Evolutionary conservation across 2,797 vertebrate genomes (phyloP).

Genomic region (Limnodromus scolopaceus): DNA sequence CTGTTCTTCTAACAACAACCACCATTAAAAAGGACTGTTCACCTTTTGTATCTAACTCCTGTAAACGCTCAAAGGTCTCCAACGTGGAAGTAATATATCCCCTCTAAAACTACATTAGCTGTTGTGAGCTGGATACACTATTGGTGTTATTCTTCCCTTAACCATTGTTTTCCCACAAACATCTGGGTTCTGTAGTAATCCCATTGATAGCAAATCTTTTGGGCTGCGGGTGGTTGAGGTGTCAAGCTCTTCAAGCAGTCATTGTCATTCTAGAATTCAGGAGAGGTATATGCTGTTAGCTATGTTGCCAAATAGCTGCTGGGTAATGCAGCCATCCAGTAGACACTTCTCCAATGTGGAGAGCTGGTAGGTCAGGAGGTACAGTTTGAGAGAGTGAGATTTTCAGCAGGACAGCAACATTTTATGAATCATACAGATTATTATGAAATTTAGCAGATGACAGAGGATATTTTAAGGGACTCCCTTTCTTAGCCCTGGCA

Average conservation of each 20-base stretch:
- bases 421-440: background rate
- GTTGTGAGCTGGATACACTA: background rate
- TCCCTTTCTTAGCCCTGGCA: background rate
- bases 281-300: background rate
- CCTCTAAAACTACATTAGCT: background rate
- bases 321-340: background rate
- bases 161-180: background rate
- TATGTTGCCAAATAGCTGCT: background rate
- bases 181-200: background rate
- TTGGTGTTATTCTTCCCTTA: background rate
- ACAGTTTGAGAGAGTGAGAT: background rate
- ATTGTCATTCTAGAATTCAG: background rate
- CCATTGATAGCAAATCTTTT: background rate
- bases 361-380: background rate
- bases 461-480: background rate
- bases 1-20: background rate
- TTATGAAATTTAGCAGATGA: background rate
- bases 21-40: background rate
- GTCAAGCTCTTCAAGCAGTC: background rate
- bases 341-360: background rate
- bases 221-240: background rate
- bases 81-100: background rate
- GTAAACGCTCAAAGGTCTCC: background rate
- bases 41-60: accelerated
- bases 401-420: background rate